phyloP scores from a whole-genome alignment of 2,888 invertebrate genomes.

The Petrolisthes cinctipes region DNA sequence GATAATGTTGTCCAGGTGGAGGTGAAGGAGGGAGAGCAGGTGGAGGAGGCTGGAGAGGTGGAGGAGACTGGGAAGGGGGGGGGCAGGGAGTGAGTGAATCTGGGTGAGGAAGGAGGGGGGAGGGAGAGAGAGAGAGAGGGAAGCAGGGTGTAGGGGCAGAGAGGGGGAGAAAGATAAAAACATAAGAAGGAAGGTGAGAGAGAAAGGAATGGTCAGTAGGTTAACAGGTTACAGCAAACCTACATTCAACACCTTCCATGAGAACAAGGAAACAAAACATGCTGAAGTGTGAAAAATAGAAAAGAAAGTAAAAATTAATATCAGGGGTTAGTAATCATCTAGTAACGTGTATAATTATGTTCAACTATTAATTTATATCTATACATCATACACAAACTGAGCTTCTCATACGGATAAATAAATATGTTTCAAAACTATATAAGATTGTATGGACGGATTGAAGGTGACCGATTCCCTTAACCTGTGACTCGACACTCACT shows the following conservation, averaged over 20 bases:
- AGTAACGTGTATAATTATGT: too few species aligned
- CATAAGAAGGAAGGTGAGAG: neutral
- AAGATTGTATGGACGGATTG: too few species aligned
- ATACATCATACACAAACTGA: too few species aligned
- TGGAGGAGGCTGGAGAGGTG: neutral
- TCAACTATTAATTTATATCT: too few species aligned
- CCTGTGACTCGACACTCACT: too few species aligned
- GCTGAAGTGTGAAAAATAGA: neutral
- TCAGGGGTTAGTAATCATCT: too few species aligned
- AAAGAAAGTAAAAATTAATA: neutral
- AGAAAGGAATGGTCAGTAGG: neutral
- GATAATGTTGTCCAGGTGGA: neutral
- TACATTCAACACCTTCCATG: too few species aligned
- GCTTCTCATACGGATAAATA: too few species aligned
- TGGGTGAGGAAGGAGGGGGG: neutral
- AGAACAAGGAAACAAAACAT: neutral
- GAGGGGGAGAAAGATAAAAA: neutral
- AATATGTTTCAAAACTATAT: too few species aligned
- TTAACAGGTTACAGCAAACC: too few species aligned
- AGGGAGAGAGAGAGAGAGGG: neutral
- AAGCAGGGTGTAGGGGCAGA: neutral
- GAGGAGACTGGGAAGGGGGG: neutral
- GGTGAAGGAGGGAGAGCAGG: neutral
- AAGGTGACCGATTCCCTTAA: too few species aligned
- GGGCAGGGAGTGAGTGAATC: neutral